phyloP scores from a whole-genome alignment of 2,113 vertebrate species.

The Raja brachyura region DNA sequence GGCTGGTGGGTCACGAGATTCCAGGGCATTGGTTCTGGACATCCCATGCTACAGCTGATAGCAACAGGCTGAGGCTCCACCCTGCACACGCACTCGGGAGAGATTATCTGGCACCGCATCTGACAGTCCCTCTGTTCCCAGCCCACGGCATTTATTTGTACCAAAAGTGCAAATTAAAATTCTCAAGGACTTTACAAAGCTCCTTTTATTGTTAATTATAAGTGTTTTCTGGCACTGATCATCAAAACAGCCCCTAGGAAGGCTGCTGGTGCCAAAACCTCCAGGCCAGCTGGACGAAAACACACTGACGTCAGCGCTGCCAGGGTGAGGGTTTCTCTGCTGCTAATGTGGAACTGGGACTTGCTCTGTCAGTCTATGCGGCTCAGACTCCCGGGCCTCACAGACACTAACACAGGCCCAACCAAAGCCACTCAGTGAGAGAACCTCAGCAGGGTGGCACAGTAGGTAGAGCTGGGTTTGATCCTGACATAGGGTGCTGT shows the following conservation, averaged over 20 bases:
- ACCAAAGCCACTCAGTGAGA: background rate
- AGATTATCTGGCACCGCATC: background rate
- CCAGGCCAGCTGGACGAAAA: background rate
- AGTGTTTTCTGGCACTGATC: conserved; percentile 20
- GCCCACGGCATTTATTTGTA: background rate
- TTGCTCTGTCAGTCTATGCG: background rate
- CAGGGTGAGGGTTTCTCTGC: background rate
- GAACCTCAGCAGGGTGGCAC: background rate
- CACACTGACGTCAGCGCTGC: background rate
- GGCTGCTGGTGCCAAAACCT: too few species aligned
- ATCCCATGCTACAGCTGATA: background rate
- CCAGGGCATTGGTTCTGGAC: too few species aligned
- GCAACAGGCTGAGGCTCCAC: background rate
- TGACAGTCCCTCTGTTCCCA: too few species aligned
- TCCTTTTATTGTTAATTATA: conserved; percentile 34
- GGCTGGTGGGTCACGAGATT: too few species aligned
- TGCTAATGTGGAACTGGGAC: background rate
- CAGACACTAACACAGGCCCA: too few species aligned
- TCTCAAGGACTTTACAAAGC: background rate
- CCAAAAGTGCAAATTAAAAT: conserved; percentile 28
- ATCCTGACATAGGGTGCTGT: too few species aligned
- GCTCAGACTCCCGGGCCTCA: background rate
- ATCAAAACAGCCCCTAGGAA: background rate
- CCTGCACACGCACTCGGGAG: background rate
- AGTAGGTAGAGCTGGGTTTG: too few species aligned